Base-by-base conservation (phyloP, 2,888 invertebrate species). In the Drosophila barbarae region DNA sequence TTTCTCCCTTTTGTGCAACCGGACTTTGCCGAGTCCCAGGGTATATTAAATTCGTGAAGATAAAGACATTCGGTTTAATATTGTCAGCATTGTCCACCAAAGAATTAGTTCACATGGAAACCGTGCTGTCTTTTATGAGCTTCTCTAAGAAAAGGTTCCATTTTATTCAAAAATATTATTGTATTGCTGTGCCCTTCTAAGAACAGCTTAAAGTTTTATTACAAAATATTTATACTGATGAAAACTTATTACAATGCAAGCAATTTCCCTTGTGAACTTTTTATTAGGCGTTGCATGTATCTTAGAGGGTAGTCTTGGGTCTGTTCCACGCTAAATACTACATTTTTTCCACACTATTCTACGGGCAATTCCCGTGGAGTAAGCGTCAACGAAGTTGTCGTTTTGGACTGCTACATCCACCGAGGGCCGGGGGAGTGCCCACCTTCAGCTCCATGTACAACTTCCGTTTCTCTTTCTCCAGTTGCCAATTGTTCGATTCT, bases 341-440 rank as follows among this genome's bases (percentile, higher is more conserved):
- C 10, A 18, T 61, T 66, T 42, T 42, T 30, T 32, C 35, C n/a
- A n/a, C 28, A 13, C 36, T 42, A 52, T 67, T 36, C 26, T n/a
- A 21, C 54, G 56, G 68, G 76, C 63, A 57, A 73, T 73, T 72
- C 73, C 70, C 76, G 72, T 74, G 78, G 69, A 77, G 70, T 59
- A 51, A 79, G 80, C 85, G 79, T 86, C 80, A 76, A 71, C 86
- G 73, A 66, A 85, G 79, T 76, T 85, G 86, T 85, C 79, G 75
- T 84, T 79, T 85, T 79, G 61, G 85, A 79, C 81, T 75, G 73
- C 66, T 75, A 81, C 86, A 85, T 78, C 60, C 65, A 52, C 72
- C 44, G 51, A 52, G 60, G 49, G 60, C 47, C 36, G 36, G 36
- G 18, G 53, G 36, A 44, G 46, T 32, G 30, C n/a, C 53, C 57